Percentiles rank a stretch among this genome's conserved stretches.
phyloP scores from a whole-genome alignment of 2,888 invertebrate species.

The Incurvaria masculella region DNA sequence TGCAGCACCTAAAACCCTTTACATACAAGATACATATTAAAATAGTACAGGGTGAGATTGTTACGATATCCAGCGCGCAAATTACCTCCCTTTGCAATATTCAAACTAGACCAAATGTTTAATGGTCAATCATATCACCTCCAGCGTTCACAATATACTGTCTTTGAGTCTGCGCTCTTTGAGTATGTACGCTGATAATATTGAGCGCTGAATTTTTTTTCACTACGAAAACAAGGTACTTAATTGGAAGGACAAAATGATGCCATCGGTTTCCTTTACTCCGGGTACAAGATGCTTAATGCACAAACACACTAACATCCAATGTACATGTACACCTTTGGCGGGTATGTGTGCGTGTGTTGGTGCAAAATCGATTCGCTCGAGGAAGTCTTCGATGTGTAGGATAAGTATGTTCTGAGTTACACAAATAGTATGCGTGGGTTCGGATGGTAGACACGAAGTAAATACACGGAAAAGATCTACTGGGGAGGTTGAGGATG shows the following conservation, averaged over 20 bases:
- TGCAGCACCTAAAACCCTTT: neutral
- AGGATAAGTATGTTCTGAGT: constrained; percentile 31
- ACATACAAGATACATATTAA: too few species aligned
- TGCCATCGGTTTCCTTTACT: too few species aligned
- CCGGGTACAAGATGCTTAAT: neutral
- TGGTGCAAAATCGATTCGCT: constrained; percentile 64
- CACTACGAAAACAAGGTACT: too few species aligned
- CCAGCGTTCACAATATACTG: too few species aligned
- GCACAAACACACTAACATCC: neutral
- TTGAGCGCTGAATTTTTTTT: neutral
- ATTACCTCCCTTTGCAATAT: too few species aligned
- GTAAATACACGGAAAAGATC: neutral
- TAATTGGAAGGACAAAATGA: too few species aligned
- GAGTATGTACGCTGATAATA: neutral
- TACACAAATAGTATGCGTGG: constrained; percentile 25
- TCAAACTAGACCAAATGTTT: too few species aligned
- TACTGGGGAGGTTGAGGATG: constrained; percentile 28
- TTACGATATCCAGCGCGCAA: too few species aligned
- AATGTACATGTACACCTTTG: constrained; percentile 8
- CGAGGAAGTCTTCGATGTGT: constrained; percentile 29
- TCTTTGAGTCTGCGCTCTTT: too few species aligned
- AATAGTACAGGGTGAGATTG: too few species aligned
- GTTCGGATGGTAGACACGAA: neutral
- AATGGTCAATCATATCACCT: too few species aligned
- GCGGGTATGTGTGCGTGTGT: constrained; percentile 44